Conservation (phyloP, 2,888 invertebrate species). For the Lutraria lutraria region DNA sequence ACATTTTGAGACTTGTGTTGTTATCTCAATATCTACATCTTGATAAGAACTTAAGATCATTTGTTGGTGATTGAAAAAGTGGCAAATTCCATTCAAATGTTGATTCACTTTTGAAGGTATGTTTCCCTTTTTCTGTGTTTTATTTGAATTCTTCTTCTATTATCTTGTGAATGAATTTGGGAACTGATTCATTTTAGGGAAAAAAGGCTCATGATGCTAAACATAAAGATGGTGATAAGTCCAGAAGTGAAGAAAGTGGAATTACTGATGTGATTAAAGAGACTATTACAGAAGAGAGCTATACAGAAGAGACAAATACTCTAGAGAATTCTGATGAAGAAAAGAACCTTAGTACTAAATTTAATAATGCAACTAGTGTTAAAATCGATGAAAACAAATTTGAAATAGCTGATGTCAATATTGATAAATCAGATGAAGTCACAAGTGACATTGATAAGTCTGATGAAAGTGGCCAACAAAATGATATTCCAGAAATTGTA, state of each 20-base stretch:
- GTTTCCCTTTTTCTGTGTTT: no score
- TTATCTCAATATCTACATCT: no score
- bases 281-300: constrained; percentile 47
- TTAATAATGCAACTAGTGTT: background rate
- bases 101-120: no score
- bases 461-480: background rate
- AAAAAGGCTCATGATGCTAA: constrained; percentile 33
- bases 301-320: constrained; percentile 38
- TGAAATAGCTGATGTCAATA: background rate
- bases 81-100: no score
- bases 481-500: background rate
- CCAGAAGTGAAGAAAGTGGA: constrained; percentile 16
- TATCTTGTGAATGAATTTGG: background rate
- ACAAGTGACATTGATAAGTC: background rate
- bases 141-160: background rate
- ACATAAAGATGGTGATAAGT: constrained; percentile 22
- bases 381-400: background rate
- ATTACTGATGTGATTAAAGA: constrained; percentile 40
- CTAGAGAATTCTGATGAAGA: constrained; percentile 30
- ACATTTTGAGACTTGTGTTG: no score
- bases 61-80: no score
- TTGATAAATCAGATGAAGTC: background rate
- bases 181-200: constrained; percentile 24
- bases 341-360: background rate
- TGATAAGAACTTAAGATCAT: no score